Conservation (phyloP, 2,888 invertebrate genomes). For the Acanthococcus lagerstroemiae region DNA sequence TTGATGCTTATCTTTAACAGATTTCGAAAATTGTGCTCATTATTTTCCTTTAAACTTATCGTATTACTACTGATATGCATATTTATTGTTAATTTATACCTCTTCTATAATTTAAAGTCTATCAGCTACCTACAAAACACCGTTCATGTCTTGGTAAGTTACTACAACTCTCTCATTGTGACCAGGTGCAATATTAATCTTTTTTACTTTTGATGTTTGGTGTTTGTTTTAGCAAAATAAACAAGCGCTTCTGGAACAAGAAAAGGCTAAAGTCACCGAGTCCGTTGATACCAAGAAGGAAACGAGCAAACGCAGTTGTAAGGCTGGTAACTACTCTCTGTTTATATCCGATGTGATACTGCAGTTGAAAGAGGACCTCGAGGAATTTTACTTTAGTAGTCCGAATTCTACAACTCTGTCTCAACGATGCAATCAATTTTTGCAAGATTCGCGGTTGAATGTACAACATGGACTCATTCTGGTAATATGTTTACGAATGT, state of each 20-base stretch:
- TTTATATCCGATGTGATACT: not conserved
- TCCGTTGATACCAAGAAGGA: not conserved
- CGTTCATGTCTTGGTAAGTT: slow-evolving; percentile 4
- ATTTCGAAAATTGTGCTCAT: not conserved
- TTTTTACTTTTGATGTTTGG: not conserved
- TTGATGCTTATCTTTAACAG: not conserved
- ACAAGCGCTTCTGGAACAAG: not conserved
- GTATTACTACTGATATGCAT: too few relatives aligned
- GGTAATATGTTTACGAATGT: not conserved
- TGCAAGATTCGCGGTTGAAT: not conserved
- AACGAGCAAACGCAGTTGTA: not conserved
- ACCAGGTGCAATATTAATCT: not conserved
- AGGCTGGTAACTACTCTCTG: not conserved
- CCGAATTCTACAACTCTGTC: not conserved
- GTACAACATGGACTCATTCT: not conserved
- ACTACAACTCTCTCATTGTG: not conserved
- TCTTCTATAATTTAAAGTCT: not conserved
- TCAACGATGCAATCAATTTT: slow-evolving; percentile 7
- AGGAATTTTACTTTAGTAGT: not conserved
- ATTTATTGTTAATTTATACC: slow-evolving; percentile 1
- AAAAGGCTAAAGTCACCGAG: not conserved
- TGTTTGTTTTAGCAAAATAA: slow-evolving; percentile 1
- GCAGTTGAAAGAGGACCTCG: not conserved
- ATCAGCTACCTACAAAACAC: not conserved
- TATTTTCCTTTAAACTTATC: not conserved